Base-by-base conservation (phyloP, 2,113 vertebrate genomes). In the Solenodon paradoxus region DNA sequence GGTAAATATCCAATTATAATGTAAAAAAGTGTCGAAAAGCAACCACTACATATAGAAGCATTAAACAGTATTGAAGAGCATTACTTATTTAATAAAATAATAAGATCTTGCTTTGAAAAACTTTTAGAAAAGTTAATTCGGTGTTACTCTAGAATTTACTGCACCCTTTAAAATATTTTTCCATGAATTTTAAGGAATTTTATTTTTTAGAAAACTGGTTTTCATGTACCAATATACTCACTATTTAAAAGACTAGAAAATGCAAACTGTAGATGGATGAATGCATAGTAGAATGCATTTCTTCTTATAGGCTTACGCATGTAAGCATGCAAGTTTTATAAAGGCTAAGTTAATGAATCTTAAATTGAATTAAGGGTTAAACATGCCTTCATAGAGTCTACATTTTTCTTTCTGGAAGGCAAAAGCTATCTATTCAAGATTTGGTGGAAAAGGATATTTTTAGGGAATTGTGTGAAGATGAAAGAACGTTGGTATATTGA, bases 391-490 rank as follows among this genome's bases (percentile, higher is more conserved):
- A 88, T 12, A 71, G 35, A 57, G 13, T 63, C 30, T 74, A 75
- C 12, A 0, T 49, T 87, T 90, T 75, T 40, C 45, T 85, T 85
- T 81, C 16, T 93, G 16, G 40, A 75, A 72, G 32, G 53, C 13
- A 49, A 82, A 84, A 88, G 13, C 17, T 75, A 63, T 55, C 7
- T 30, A 74, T 61, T 47, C 3, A 79, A 88, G 63, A 82, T 22
- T 13, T 93, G 11, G 74, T 82, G 4, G 24, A 89, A 38, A 19
- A 69, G 12, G 28, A 1, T 26, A 1, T 17, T 28, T 81, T 92
- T 87, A 84, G 92, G 84, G 57, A 96, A 74, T 79, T 94, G 17
- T 59, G 38, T 86, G 74, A 92, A 64, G 61, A 88, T 59, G 61
- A 90, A 83, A 89, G 45, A 71, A 47, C 61, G 91, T 82, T 88